phyloP scores from a whole-genome alignment of 1,140 invertebrate genomes.

The Papilio glaucus region DNA sequence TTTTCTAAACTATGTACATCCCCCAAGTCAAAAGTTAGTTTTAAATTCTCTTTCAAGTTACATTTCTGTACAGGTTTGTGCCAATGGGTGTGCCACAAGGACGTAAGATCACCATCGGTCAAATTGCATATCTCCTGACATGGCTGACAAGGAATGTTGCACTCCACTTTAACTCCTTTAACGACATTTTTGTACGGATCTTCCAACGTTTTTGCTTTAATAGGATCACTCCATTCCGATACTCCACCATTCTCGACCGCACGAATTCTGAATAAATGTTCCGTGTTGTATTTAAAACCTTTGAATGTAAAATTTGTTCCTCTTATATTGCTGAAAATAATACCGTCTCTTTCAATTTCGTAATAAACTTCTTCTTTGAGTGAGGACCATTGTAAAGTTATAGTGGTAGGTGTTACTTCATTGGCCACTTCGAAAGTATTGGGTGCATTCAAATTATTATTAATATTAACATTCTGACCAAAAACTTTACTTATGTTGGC shows the following conservation, averaged over 20 bases:
- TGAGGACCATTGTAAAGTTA: conserved; percentile 57
- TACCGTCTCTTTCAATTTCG: conserved; percentile 70
- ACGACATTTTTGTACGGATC: conserved; percentile 55
- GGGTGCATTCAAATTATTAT: conserved; percentile 44
- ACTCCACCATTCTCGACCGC: conserved; percentile 48
- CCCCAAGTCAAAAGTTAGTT: conserved; percentile 61
- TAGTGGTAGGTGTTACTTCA: conserved; percentile 45
- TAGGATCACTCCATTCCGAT: conserved; percentile 65
- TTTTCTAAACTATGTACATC: conserved; percentile 57
- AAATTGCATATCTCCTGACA: conserved; percentile 60
- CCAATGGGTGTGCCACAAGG: conserved; percentile 69
- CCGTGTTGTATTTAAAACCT: conserved; percentile 49
- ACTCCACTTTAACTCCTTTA: conserved; percentile 55
- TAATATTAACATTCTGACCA: conserved; percentile 44
- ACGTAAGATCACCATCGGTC: conserved; percentile 49
- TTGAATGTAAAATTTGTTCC: conserved; percentile 55
- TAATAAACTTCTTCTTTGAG: conserved; percentile 54
- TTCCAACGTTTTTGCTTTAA: conserved; percentile 48
- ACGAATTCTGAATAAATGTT: conserved; percentile 63
- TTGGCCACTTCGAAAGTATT: conserved; percentile 44
- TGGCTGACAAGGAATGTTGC: conserved; percentile 63
- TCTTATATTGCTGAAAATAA: conserved; percentile 60
- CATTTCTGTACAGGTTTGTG: conserved; percentile 42
- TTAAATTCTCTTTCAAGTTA: conserved; percentile 46
- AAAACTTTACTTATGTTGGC: conserved; percentile 51